A percentile compares a stretch with the other conserved stretches of the same genome.
Evolutionary conservation across 2,797 vertebrate species (phyloP).

Genomic region (Amphiprion clarkii): DNA sequence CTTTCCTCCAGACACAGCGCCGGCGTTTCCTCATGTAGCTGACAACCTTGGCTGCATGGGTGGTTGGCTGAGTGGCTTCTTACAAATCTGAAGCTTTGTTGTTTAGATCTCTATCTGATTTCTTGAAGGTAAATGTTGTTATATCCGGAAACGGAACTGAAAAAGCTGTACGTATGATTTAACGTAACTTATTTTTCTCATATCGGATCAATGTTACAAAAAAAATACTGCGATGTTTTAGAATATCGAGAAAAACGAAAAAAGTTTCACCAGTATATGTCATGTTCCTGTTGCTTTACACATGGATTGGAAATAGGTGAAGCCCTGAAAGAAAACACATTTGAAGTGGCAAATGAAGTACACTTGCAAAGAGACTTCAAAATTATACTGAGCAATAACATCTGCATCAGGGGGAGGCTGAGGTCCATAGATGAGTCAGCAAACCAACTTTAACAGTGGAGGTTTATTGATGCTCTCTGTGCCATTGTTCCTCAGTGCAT

Average conservation of each 20-base stretch:
- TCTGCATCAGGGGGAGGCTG: too few species aligned
- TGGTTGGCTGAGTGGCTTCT: slow-evolving; percentile 8
- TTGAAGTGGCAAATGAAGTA: not conserved
- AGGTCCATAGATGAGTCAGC: too few species aligned
- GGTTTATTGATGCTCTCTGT: too few species aligned
- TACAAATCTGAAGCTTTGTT: slow-evolving; percentile 27
- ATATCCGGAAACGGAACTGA: not conserved
- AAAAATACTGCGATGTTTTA: too few species aligned
- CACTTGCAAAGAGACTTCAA: not conserved
- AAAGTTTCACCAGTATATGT: too few species aligned
- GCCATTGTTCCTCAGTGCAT: too few species aligned
- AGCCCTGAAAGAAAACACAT: not conserved
- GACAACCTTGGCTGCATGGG: slow-evolving; percentile 26
- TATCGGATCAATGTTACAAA: too few species aligned
- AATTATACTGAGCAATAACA: not conserved
- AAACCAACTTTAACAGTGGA: too few species aligned
- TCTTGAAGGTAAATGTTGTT: slow-evolving; percentile 10
- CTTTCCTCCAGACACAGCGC: slow-evolving; percentile 50
- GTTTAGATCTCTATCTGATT: slow-evolving; percentile 34
- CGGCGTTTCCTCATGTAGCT: slow-evolving; percentile 41
- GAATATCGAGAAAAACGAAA: too few species aligned
- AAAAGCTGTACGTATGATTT: not conserved
- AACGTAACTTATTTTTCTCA: not conserved
- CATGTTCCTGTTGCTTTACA: not conserved
- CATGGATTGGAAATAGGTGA: not conserved